phyloP scores from a whole-genome alignment of 2,888 invertebrate species.

The Phaedon cochleariae region DNA sequence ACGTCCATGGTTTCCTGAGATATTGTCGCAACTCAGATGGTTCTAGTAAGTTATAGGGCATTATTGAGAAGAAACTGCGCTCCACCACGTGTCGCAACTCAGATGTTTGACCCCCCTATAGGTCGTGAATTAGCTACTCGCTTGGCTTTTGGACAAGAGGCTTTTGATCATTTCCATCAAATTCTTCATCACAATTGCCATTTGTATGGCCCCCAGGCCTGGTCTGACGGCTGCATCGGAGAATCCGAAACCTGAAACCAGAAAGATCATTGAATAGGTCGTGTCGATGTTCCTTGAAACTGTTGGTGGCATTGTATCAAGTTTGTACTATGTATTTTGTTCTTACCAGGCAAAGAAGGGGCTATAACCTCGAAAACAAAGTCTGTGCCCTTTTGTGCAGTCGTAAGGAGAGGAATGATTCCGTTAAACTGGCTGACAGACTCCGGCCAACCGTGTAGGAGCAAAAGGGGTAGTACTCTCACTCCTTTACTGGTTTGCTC shows the following conservation, averaged over 20 bases:
- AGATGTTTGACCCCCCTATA: no score
- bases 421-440: slow-evolving; percentile 86
- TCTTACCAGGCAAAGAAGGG: slow-evolving; percentile 65
- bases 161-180: slow-evolving; percentile 78
- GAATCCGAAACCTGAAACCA: slow-evolving; percentile 48
- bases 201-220: slow-evolving; percentile 68
- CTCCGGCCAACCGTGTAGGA: slow-evolving; percentile 92
- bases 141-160: no score
- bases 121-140: no score
- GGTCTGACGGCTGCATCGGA: slow-evolving; percentile 67
- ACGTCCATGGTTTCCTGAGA: no score
- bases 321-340: background rate
- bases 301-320: slow-evolving; percentile 75
- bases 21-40: no score
- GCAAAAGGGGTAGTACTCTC: slow-evolving; percentile 71
- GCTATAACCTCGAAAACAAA: slow-evolving; percentile 74
- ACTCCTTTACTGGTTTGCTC: slow-evolving; percentile 37
- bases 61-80: no score
- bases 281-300: slow-evolving; percentile 74
- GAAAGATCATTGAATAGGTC: background rate
- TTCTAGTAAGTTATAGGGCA: no score
- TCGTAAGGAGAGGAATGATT: slow-evolving; percentile 74
- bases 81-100: no score
- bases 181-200: slow-evolving; percentile 70
- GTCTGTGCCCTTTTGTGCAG: slow-evolving; percentile 61